Evolutionary conservation across 2,113 vertebrate species (phyloP).

Genomic region (Sebastes schlegelii): DNA sequence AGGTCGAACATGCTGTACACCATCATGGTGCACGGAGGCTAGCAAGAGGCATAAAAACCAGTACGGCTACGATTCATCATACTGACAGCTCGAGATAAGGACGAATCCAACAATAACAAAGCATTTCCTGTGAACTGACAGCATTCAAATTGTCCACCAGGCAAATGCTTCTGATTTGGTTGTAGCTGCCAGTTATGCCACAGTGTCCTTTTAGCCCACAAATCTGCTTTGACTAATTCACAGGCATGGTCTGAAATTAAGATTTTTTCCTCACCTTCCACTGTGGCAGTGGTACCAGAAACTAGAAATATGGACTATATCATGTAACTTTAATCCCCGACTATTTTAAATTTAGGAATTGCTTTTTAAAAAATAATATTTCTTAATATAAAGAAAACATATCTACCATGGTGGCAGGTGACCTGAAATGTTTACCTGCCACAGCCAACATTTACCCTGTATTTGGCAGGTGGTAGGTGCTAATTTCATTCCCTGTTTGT

Average conservation of each 20-base stretch:
- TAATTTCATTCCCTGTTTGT: background rate
- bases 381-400: no score
- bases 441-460: no score
- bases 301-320: no score
- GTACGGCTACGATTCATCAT: background rate
- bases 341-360: no score
- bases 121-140: constrained; percentile 39
- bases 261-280: no score
- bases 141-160: constrained; percentile 18
- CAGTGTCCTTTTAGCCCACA: background rate
- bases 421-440: no score
- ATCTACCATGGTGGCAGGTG: no score
- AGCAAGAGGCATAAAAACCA: constrained; percentile 1
- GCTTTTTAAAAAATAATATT: no score
- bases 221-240: background rate
- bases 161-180: constrained; percentile 16
- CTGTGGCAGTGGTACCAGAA: no score
- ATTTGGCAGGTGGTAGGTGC: no score
- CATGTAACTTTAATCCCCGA: no score
- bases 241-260: no score
- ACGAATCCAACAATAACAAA: constrained; percentile 38
- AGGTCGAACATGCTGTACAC: constrained; percentile 45
- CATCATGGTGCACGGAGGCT: constrained; percentile 27
- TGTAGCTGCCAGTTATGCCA: background rate
- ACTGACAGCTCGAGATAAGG: background rate